Percentiles rank a stretch among this genome's conserved stretches.
These are phyloP conservation scores for Cetoscarus ocellatus DNA, from an alignment of 2,797 vertebrate species.

Conservation along the genomic window DNA sequence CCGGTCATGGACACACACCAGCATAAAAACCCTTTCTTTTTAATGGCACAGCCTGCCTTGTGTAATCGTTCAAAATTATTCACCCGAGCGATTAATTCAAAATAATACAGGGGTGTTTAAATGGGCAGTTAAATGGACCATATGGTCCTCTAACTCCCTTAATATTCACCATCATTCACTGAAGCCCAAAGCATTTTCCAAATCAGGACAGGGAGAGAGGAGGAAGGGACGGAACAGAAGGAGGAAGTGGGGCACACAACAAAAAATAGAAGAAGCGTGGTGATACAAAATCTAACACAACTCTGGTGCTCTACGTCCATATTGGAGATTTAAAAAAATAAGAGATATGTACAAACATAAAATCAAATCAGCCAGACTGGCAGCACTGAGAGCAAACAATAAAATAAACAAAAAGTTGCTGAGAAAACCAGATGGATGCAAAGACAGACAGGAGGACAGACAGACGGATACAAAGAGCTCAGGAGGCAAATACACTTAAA, in stretches of 20 bases:
- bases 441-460: slow-evolving; percentile 56
- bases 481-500: slow-evolving; percentile 50
- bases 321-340: slow-evolving; percentile 38
- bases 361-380: slow-evolving; percentile 51
- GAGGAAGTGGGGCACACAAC: slow-evolving; percentile 68
- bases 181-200: slow-evolving; percentile 82
- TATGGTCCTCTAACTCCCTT: slow-evolving; percentile 33
- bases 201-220: slow-evolving; percentile 79
- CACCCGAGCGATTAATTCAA: not conserved
- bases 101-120: not conserved
- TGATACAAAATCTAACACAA: slow-evolving; percentile 62
- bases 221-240: slow-evolving; percentile 71
- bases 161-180: slow-evolving; percentile 66
- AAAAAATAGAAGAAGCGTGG: slow-evolving; percentile 26
- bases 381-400: slow-evolving; percentile 43
- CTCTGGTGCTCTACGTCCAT: slow-evolving; percentile 50
- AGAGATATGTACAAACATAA: slow-evolving; percentile 52
- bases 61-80: slow-evolving; percentile 30
- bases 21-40: slow-evolving; percentile 14
- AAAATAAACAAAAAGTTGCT: slow-evolving; percentile 43
- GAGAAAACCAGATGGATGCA: slow-evolving; percentile 54
- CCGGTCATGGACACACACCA: slow-evolving; percentile 44
- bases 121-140: slow-evolving; percentile 27
- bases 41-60: slow-evolving; percentile 28
- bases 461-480: slow-evolving; percentile 36